Conservation (phyloP, 1,140 invertebrate genomes). For the Drosophila lacertosa region DNA sequence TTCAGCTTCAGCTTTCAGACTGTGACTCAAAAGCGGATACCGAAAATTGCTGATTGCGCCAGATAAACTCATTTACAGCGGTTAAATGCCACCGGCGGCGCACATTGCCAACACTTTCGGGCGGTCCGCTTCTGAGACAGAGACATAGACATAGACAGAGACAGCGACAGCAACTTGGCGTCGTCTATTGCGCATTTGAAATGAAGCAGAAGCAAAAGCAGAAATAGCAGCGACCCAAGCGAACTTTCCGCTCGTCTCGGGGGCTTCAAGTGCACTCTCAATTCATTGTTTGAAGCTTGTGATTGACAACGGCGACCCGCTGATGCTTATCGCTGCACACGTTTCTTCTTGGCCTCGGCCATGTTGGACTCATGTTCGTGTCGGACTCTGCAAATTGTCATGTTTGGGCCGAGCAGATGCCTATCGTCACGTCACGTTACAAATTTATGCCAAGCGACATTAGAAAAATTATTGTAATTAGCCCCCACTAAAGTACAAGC, state of each 20-base stretch:
- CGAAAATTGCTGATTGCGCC: conserved; percentile 83
- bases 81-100: conserved; percentile 82
- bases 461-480: conserved; percentile 81
- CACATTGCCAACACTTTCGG: conserved; percentile 76
- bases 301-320: conserved; percentile 69
- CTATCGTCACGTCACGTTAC: conserved; percentile 75
- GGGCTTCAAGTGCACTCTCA: conserved; percentile 11
- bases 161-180: conserved; percentile 23
- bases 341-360: conserved; percentile 57
- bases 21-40: conserved; percentile 77
- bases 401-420: conserved; percentile 57
- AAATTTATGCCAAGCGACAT: conserved; percentile 74
- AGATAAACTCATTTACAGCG: conserved; percentile 84
- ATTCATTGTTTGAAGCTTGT: conserved; percentile 36
- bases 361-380: conserved; percentile 64
- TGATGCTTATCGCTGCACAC: conserved; percentile 69
- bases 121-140: conserved; percentile 46
- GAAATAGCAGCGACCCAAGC: conserved; percentile 5
- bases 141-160: background rate
- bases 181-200: conserved; percentile 67
- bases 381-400: conserved; percentile 68
- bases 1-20: conserved; percentile 17
- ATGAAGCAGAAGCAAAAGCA: conserved; percentile 27
- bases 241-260: conserved; percentile 10
- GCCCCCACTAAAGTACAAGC: conserved; percentile 30